These are phyloP conservation scores for Augochlora pura DNA, from an alignment of 1,140 invertebrate genomes.

Conservation along the genomic window DNA sequence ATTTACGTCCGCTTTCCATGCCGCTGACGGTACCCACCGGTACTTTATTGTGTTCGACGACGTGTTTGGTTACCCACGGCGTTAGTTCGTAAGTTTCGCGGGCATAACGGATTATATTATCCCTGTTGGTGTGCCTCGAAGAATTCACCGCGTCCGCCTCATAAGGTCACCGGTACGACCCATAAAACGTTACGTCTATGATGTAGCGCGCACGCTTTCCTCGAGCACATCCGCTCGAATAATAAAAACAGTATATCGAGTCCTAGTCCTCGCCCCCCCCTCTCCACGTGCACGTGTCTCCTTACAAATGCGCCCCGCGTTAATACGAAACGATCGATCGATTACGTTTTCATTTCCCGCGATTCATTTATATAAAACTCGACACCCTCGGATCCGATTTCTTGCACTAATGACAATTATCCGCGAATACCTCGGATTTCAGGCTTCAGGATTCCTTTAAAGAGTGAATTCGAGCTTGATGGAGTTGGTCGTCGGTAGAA, in stretches of 20 bases:
- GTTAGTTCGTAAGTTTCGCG: slow-evolving; percentile 12
- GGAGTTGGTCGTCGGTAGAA: too few species aligned
- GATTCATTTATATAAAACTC: neutral
- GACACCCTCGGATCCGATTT: too few species aligned
- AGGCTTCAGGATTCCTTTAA: too few species aligned
- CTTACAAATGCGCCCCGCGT: slow-evolving; percentile 46
- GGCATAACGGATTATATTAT: slow-evolving; percentile 62
- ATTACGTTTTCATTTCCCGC: neutral
- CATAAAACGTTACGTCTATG: slow-evolving; percentile 61
- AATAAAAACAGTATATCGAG: slow-evolving; percentile 51
- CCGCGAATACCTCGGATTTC: too few species aligned
- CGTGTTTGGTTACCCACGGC: slow-evolving; percentile 53
- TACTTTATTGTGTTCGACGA: slow-evolving; percentile 49
- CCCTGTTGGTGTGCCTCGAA: slow-evolving; percentile 32
- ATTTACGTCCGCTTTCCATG: slow-evolving; percentile 57
- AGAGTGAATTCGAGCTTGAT: too few species aligned
- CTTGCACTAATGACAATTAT: too few species aligned
- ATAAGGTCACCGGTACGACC: slow-evolving; percentile 58
- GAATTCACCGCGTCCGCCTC: slow-evolving; percentile 48
- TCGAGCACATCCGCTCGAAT: slow-evolving; percentile 39
- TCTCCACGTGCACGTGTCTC: slow-evolving; percentile 24
- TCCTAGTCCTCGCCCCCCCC: slow-evolving; percentile 27
- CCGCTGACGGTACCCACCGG: slow-evolving; percentile 28
- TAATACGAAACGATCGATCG: slow-evolving; percentile 5
- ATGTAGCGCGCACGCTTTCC: slow-evolving; percentile 47